Conservation (phyloP, 2,113 vertebrate species). For the Clarias gariepinus region DNA sequence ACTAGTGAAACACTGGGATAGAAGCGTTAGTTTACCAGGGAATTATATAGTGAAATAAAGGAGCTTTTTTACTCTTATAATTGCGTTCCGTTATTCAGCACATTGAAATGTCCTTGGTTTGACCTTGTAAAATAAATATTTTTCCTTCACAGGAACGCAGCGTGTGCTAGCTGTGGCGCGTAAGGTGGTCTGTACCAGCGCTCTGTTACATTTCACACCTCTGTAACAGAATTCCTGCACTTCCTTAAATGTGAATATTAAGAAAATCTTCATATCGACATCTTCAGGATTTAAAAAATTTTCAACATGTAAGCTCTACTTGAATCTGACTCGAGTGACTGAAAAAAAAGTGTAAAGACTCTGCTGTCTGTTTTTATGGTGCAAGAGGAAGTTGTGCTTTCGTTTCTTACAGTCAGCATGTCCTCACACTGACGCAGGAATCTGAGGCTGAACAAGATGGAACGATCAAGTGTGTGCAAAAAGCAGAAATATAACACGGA, state of each 20-base stretch:
- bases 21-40: no score
- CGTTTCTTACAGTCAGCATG: background rate
- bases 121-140: background rate
- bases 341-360: background rate
- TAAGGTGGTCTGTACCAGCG: constrained; percentile 46
- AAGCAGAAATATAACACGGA: background rate
- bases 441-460: background rate
- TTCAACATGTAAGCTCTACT: background rate
- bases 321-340: background rate
- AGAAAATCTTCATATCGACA: constrained; percentile 2
- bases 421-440: background rate
- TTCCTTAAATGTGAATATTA: constrained; percentile 35
- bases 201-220: constrained; percentile 46
- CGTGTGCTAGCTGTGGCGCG: constrained; percentile 5
- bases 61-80: no score
- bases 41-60: no score
- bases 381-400: background rate
- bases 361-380: background rate
- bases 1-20: no score
- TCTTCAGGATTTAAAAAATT: background rate
- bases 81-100: no score
- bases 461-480: background rate
- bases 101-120: background rate
- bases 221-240: constrained; percentile 36
- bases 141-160: background rate